phyloP scores from a whole-genome alignment of 2,797 vertebrate genomes.

The Varecia variegata region DNA sequence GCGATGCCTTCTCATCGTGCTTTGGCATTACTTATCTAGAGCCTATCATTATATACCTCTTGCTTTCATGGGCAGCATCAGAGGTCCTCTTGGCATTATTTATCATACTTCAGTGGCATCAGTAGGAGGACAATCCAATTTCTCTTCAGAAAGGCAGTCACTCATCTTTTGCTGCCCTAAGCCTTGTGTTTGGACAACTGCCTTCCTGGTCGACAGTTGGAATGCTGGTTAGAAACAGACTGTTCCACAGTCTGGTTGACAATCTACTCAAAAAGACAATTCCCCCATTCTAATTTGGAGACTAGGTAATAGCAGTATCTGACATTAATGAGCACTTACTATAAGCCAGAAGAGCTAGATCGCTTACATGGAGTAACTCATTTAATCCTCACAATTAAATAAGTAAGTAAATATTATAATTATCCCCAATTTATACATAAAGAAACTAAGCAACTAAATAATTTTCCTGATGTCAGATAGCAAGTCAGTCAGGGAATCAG shows the following conservation, averaged over 20 bases:
- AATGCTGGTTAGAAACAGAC: slow-evolving; percentile 2
- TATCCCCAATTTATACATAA: neutral
- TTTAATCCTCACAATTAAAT: neutral
- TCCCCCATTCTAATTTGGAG: neutral
- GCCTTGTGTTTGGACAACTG: neutral
- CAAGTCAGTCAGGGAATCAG: neutral
- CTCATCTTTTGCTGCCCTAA: slow-evolving; percentile 14
- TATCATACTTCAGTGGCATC: neutral
- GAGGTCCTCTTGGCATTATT: neutral
- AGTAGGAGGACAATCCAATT: neutral
- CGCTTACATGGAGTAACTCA: neutral
- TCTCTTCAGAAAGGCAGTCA: neutral
- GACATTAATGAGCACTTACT: neutral
- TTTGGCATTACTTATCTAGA: neutral
- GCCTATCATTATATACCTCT: neutral
- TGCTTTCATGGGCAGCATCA: neutral
- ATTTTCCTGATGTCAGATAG: neutral
- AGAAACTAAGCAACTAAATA: neutral
- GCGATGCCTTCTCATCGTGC: neutral
- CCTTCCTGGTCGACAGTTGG: neutral
- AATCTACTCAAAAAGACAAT: neutral
- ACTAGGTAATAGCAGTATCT: neutral
- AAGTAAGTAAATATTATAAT: neutral
- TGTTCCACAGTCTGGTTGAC: neutral
- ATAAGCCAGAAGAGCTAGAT: neutral